phyloP scores from a whole-genome alignment of 2,113 vertebrate species.

The Machaerirhynchus nigripectus region DNA sequence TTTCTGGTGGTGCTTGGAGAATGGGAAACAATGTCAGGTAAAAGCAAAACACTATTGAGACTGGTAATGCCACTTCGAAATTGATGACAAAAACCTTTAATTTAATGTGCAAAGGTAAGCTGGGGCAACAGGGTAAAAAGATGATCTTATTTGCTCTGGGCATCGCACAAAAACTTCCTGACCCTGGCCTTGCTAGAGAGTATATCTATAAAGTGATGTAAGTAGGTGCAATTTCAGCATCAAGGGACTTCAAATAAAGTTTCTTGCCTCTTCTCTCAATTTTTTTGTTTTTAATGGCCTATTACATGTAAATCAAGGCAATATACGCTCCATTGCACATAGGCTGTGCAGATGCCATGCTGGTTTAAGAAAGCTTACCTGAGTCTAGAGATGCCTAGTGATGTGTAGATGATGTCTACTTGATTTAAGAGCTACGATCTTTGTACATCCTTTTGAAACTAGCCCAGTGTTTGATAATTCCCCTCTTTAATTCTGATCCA shows the following conservation, averaged over 20 bases:
- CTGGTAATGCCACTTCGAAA: not conserved
- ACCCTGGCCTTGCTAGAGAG: not conserved
- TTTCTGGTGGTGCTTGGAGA: not conserved
- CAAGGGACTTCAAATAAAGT: not conserved
- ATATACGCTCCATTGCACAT: not conserved
- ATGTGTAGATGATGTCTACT: not conserved
- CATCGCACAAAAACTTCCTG: not conserved
- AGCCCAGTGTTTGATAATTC: not conserved
- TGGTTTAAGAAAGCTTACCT: not conserved
- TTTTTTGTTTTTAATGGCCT: not conserved
- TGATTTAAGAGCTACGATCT: not conserved
- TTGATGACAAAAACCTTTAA: not conserved
- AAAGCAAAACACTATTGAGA: not conserved
- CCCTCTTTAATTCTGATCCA: not conserved
- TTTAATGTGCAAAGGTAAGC: not conserved
- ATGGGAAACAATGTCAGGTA: not conserved
- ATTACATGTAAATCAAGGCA: not conserved
- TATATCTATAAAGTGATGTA: not conserved
- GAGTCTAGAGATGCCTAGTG: not conserved
- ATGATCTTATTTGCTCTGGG: not conserved
- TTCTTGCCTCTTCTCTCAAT: not conserved
- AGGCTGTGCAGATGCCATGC: not conserved
- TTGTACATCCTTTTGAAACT: not conserved
- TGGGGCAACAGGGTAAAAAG: not conserved
- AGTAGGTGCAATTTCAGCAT: not conserved